Conservation (phyloP, 2,888 invertebrate species). For the Bembecia ichneumoniformis region DNA sequence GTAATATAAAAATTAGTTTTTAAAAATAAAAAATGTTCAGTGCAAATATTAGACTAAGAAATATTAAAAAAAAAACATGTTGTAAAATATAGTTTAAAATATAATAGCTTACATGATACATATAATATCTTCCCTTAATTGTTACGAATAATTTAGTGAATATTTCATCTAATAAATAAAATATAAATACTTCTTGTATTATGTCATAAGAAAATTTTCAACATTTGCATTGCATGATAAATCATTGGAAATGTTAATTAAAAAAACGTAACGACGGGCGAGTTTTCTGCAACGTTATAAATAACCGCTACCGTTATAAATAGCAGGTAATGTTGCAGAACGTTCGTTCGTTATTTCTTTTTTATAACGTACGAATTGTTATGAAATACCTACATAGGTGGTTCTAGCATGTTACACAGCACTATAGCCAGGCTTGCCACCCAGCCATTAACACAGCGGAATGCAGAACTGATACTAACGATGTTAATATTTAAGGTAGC, state of each 20-base stretch:
- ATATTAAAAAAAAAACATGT: not conserved
- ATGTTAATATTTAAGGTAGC: slow-evolving; percentile 6
- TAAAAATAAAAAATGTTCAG: not conserved
- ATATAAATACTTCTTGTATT: no score
- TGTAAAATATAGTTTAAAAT: not conserved
- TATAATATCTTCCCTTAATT: not conserved
- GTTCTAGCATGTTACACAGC: slow-evolving; percentile 11
- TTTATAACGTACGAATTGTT: not conserved
- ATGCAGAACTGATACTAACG: slow-evolving; percentile 4
- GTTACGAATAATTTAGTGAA: not conserved
- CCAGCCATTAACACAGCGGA: slow-evolving; percentile 8
- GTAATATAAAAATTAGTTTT: not conserved
- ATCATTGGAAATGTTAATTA: slow-evolving; percentile 2
- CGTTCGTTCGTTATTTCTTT: no score
- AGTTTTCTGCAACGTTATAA: not conserved
- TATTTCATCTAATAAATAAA: not conserved
- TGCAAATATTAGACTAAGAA: not conserved
- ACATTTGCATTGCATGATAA: not conserved
- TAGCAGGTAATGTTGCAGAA: no score
- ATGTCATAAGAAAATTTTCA: not conserved
- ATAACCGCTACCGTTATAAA: not conserved
- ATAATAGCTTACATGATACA: not conserved
- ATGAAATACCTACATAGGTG: not conserved
- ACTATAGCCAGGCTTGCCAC: slow-evolving; percentile 12
- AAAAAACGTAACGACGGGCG: not conserved